phyloP scores from a whole-genome alignment of 1,140 invertebrate species.

The Cheumatopsyche charites region DNA sequence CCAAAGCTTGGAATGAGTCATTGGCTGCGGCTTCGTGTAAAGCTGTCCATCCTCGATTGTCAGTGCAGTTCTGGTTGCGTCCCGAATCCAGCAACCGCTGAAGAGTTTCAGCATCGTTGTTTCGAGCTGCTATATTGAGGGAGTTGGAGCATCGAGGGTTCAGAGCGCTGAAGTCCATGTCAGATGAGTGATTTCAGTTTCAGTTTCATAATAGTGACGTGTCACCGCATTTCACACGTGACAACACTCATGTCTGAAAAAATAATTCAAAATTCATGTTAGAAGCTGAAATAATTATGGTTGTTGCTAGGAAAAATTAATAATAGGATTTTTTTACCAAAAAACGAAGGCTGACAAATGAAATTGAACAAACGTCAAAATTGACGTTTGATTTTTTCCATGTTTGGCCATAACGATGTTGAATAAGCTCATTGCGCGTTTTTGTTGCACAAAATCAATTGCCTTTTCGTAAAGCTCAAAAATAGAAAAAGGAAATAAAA shows the following conservation, averaged over 20 bases:
- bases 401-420: not conserved
- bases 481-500: no score
- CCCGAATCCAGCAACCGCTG: slow-evolving; percentile 52
- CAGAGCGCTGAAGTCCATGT: slow-evolving; percentile 61
- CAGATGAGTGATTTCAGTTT: not conserved
- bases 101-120: slow-evolving; percentile 54
- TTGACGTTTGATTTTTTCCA: not conserved
- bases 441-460: no score
- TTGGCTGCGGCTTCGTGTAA: slow-evolving; percentile 58
- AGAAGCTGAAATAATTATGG: no score
- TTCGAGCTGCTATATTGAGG: slow-evolving; percentile 57
- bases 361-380: slow-evolving; percentile 1
- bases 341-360: not conserved
- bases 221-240: not conserved
- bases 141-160: slow-evolving; percentile 57
- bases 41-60: slow-evolving; percentile 60
- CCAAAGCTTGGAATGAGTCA: slow-evolving; percentile 55
- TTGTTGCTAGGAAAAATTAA: no score
- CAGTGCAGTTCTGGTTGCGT: slow-evolving; percentile 57
- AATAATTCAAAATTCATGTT: no score
- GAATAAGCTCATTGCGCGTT: not conserved
- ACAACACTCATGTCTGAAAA: no score
- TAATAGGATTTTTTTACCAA: no score
- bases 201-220: not conserved
- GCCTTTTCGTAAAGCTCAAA: no score